Evolutionary conservation across 2,888 invertebrate genomes (phyloP).

Genomic region (Gastracanthus pulcherrimus): DNA sequence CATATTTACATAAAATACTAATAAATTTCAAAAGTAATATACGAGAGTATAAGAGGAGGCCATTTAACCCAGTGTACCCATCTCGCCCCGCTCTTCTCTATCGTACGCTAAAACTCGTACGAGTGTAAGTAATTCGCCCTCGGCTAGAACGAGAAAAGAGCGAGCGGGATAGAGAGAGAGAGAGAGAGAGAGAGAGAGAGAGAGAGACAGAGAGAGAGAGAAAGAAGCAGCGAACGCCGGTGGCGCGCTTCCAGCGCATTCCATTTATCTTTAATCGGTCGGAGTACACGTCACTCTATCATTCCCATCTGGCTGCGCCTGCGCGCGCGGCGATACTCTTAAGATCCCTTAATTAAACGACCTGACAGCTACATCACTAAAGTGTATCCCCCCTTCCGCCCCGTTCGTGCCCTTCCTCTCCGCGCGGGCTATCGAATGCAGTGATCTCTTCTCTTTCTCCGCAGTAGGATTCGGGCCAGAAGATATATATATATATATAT

Average conservation of each 20-base stretch:
- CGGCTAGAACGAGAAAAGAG: no score
- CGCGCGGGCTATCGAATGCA: constrained; percentile 59
- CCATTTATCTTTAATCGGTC: constrained; percentile 54
- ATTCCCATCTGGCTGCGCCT: constrained; percentile 55
- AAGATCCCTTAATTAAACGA: constrained; percentile 74
- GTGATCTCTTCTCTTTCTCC: constrained; percentile 60
- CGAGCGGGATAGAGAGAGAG: neutral
- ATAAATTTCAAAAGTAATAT: no score
- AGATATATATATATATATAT: no score
- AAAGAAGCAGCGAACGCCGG: neutral
- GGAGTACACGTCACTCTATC: constrained; percentile 58
- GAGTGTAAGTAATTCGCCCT: neutral
- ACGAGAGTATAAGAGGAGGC: no score
- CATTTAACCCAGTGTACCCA: no score
- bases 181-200: neutral
- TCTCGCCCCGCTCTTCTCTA: no score
- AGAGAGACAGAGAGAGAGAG: neutral
- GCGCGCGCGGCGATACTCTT: constrained; percentile 50
- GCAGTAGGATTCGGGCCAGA: neutral
- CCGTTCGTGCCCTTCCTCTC: neutral
- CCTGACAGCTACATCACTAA: constrained; percentile 74
- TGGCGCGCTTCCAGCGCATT: constrained; percentile 42
- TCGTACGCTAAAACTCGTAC: neutral
- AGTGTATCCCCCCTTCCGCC: constrained; percentile 55
- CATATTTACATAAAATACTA: no score